Evolutionary conservation across 2,113 vertebrate genomes (phyloP), one percentile per base, ranked within the genome.

Genomic region (Gymnocephalus cernua): DNA sequence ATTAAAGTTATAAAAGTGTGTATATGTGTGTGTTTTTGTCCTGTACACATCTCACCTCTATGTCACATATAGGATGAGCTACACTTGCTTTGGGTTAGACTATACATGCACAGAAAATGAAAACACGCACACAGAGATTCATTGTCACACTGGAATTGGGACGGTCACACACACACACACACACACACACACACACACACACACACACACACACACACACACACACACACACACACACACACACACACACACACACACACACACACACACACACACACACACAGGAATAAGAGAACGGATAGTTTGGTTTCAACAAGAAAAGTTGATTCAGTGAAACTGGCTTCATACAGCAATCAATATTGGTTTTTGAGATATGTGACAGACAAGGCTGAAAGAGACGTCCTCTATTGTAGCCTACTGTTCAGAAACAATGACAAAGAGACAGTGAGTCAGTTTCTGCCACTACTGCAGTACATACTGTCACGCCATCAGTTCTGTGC

Each of bases 1-100:
- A 83, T 86, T 81, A 51, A 73, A 77, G 54, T 74, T 73, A 16
- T 29, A 67, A 27, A 27, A 21, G 32, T 65, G 6, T 56, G 13
- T 44, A 45, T 63, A 41, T 76, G 47, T 68, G 47, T 71, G 29
- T 63, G 62, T 79, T 44, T 65, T 4, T 59, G 57, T 61, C 15
- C 18, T 29, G 13, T 9, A 47, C 29, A 29, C 25, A 2, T 44
- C 47, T 29, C 45, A 35, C 23, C 48, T 61, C 32, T 13, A 29
- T 72, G 74, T 69, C 69, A 81, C 38, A n/a, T 54, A 35, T 56
- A 29, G 21, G 6, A 76, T 74, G 59, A 25, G 48, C 51, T 75
- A 32, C 16, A 66, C 67, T 29, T 63, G 32, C 69, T 38, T 73
- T 71, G 59, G 27, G 35, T 51, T 27, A 73, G 54, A 15, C 2